Base-by-base conservation (phyloP, 2,113 vertebrate genomes). In the Chinchilla lanigera region DNA sequence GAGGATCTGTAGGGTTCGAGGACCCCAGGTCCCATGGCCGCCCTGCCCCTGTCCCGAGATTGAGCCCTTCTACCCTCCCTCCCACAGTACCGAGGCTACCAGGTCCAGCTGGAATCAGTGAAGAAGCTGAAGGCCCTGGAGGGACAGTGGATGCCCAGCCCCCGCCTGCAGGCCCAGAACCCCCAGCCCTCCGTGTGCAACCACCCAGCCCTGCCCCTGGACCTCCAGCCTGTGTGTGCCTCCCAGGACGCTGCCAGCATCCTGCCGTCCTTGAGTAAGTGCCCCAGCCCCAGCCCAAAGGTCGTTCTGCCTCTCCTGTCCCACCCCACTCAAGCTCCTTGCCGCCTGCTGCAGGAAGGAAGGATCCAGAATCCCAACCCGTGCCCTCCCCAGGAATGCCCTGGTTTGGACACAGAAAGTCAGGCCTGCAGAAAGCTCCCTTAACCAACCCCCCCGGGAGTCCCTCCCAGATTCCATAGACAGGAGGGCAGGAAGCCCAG, bases 101-200 rank as follows among this genome's bases (percentile, higher is more conserved):
- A 50, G 96, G 97, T 98, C 22, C 85, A 96, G 65, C 92, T 98
- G 86, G 93, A 98, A 7, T 98, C 98, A 0, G 94, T 98, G 88
- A 97, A 97, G 94, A 96, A 94, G 61, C 77, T 98, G 65, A 89
- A 9, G 28, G 67, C 86, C 12, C 47, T 98, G n/a, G 92, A 96
- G 71, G 35, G 0, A 6, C 60, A 92, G 52, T 0, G 5, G 50
- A 16, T 1, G 24, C 30, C 38, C 47, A 86, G 71, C 9, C 52
- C 78, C 75, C 30, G 0, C 30, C 63, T 56, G 38, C 75, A 17
- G n/a, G 1, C 35, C 80, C 83, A 80, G 67, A 84, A 10, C 6
- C 16, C 20, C 3, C 60, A 17, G 38, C 77, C 94, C 1, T 0
- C 5, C 0, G 2, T 90, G 1, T 98, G 98, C 88, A n/a, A 84